phyloP scores from a whole-genome alignment of 2,797 vertebrate species.

The Nyctibius grandis region DNA sequence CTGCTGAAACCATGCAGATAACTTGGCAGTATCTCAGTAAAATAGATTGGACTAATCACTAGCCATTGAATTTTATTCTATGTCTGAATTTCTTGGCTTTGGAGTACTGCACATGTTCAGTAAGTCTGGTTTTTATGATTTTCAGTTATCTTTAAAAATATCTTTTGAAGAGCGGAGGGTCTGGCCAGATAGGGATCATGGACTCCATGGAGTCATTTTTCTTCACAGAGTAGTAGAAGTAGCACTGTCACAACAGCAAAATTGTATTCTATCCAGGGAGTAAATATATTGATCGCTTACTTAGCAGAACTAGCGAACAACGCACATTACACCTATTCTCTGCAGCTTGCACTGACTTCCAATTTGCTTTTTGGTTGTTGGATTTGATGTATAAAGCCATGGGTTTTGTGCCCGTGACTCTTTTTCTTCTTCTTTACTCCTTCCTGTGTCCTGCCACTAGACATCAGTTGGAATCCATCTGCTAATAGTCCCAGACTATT shows the following conservation, averaged over 20 bases:
- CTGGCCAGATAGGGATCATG: not conserved
- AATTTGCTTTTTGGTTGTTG: constrained; percentile 22
- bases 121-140: not conserved
- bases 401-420: not conserved
- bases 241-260: constrained; percentile 26
- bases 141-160: not conserved
- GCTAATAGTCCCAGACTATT: not conserved
- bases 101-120: not conserved
- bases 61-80: not conserved
- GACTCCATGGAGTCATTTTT: constrained; percentile 35
- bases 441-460: not conserved
- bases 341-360: not conserved
- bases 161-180: not conserved
- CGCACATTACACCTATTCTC: not conserved
- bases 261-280: constrained; percentile 32
- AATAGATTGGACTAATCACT: not conserved
- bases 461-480: not conserved
- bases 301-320: not conserved
- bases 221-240: constrained; percentile 12
- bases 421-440: not conserved
- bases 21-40: not conserved
- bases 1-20: not conserved
- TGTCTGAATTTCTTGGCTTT: not conserved
- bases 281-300: constrained; percentile 57
- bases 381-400: not conserved